Conservation (phyloP, 1,140 invertebrate species). For the Drosophila insularis region DNA sequence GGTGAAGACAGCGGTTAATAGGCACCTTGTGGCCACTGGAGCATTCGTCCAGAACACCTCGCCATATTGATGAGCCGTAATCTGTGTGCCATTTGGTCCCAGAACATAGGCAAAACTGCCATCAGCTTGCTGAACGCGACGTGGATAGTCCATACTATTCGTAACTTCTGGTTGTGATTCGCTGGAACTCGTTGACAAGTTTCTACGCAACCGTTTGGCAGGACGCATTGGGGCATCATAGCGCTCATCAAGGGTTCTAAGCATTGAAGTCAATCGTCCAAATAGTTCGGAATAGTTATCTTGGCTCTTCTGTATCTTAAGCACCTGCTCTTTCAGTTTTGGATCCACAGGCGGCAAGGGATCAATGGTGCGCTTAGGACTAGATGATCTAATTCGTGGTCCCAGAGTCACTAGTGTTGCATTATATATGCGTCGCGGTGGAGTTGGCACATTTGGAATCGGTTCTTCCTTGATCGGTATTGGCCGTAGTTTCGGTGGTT, state of each 20-base stretch:
- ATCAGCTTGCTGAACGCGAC: slow-evolving; percentile 23
- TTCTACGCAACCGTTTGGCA: slow-evolving; percentile 29
- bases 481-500: neutral
- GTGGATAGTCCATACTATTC: slow-evolving; percentile 35
- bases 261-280: slow-evolving; percentile 30
- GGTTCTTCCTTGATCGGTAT: neutral
- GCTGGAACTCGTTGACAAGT: slow-evolving; percentile 47
- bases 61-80: slow-evolving; percentile 52
- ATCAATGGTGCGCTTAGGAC: slow-evolving; percentile 1
- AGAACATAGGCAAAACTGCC: slow-evolving; percentile 54
- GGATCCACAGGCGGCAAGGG: slow-evolving; percentile 39
- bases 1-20: slow-evolving; percentile 71
- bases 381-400: slow-evolving; percentile 4
- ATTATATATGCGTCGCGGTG: slow-evolving; percentile 32
- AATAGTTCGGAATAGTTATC: slow-evolving; percentile 45
- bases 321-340: slow-evolving; percentile 38
- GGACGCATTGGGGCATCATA: slow-evolving; percentile 42
- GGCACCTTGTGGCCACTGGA: slow-evolving; percentile 73
- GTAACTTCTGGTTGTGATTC: slow-evolving; percentile 26
- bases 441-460: neutral
- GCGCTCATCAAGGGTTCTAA: slow-evolving; percentile 53
- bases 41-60: slow-evolving; percentile 73
- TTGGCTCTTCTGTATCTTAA: slow-evolving; percentile 56
- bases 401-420: slow-evolving; percentile 45
- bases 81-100: slow-evolving; percentile 78